phyloP scores from a whole-genome alignment of 2,113 vertebrate genomes.

The Casuarius casuarius region DNA sequence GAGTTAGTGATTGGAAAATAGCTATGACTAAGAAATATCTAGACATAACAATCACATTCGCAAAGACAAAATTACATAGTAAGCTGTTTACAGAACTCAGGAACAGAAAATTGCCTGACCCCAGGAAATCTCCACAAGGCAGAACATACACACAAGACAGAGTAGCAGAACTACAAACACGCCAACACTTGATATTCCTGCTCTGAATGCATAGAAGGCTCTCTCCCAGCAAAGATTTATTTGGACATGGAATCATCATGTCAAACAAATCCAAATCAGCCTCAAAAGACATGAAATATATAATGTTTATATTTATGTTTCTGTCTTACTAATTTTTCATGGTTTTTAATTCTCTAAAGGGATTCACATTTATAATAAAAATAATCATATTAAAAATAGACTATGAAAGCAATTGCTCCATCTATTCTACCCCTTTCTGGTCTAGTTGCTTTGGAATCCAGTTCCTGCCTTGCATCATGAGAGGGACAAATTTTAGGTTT shows the following conservation, averaged over 20 bases:
- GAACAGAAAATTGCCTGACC: neutral
- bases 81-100: neutral
- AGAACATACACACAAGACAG: neutral
- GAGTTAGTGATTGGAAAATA: neutral
- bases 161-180: neutral
- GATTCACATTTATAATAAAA: neutral
- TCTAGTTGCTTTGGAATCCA: neutral
- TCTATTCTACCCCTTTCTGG: neutral
- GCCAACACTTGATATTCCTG: neutral
- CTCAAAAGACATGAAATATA: neutral
- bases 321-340: neutral
- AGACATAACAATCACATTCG: neutral
- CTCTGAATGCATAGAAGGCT: neutral
- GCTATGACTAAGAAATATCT: neutral
- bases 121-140: neutral
- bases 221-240: neutral
- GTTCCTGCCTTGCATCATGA: neutral
- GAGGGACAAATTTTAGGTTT: neutral
- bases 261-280: neutral
- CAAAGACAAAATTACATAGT: neutral
- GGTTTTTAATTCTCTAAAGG: neutral
- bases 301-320: neutral
- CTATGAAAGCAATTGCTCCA: neutral
- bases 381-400: neutral
- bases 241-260: rapidly evolving